Conservation (phyloP, 37 sponge, comb jelly and placozoan genomes). For the Lycopodina hypogea region DNA sequence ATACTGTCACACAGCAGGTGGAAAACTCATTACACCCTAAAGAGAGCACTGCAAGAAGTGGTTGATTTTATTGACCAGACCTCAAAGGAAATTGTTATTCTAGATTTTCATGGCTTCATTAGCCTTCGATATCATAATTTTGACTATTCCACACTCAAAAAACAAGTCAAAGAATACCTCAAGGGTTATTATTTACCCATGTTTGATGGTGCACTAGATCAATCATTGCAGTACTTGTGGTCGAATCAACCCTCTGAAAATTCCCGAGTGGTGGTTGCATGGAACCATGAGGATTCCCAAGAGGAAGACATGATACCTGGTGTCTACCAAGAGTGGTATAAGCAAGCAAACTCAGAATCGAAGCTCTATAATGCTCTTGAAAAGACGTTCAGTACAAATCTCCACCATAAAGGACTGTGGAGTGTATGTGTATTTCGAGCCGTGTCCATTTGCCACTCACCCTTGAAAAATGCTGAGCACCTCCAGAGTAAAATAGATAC, state of each 20-base stretch:
- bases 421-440: slow-evolving; percentile 10
- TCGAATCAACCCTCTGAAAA: not conserved
- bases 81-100: slow-evolving; percentile 21
- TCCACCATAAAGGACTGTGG: slow-evolving; percentile 4
- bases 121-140: not conserved
- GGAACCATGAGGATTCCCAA: slow-evolving; percentile 2
- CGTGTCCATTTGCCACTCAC: not conserved
- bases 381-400: not conserved
- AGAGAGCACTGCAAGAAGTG: slow-evolving; percentile 14
- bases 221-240: not conserved
- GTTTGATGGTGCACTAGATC: not conserved
- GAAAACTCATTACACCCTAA: slow-evolving; percentile 17
- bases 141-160: slow-evolving; percentile 11
- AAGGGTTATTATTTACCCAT: slow-evolving; percentile 11
- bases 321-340: slow-evolving; percentile 24
- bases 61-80: slow-evolving; percentile 17
- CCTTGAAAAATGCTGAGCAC: slow-evolving; percentile 3
- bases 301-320: slow-evolving; percentile 28
- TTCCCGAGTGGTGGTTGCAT: slow-evolving; percentile 18
- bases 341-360: not conserved
- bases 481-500: not conserved
- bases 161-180: slow-evolving; percentile 2
- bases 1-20: slow-evolving; percentile 16
- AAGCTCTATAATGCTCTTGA: slow-evolving; percentile 1
- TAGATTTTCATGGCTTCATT: slow-evolving; percentile 38